A percentile compares a stretch with the other conserved stretches of the same genome.
These are phyloP conservation scores for Drosophila sproati DNA, from an alignment of 1,140 invertebrate species.

Conservation along the genomic window DNA sequence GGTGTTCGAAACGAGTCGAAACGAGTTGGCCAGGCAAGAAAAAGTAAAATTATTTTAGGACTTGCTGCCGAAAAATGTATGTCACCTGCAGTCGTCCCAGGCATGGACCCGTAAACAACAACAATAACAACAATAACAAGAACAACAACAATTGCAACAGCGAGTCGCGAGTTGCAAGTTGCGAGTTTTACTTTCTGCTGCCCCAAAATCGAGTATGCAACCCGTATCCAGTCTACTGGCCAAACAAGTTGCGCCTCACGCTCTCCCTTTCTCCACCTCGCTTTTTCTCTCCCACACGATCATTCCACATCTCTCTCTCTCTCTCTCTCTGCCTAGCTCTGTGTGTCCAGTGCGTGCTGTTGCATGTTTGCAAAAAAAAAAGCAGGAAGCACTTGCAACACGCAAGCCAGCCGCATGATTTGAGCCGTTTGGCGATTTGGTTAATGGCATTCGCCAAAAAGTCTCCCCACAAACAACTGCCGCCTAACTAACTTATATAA, in stretches of 20 bases:
- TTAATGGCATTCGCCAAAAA: slow-evolving; percentile 49
- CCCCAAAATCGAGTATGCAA: slow-evolving; percentile 42
- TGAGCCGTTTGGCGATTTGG: slow-evolving; percentile 52
- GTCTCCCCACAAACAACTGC: slow-evolving; percentile 10
- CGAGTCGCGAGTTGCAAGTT: slow-evolving; percentile 25
- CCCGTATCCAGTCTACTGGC: slow-evolving; percentile 54
- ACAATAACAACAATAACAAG: slow-evolving; percentile 26
- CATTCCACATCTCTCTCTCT: neutral
- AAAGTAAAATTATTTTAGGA: slow-evolving; percentile 83
- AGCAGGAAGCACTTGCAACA: slow-evolving; percentile 81
- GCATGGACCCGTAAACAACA: slow-evolving; percentile 23
- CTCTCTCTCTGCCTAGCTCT: slow-evolving; percentile 23
- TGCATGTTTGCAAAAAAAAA: slow-evolving; percentile 53
- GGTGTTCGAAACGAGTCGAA: slow-evolving; percentile 23
- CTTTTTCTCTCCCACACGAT: neutral
- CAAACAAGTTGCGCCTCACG: slow-evolving; percentile 60
- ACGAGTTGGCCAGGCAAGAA: slow-evolving; percentile 64
- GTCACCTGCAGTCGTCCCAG: slow-evolving; percentile 66
- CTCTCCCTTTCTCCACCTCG: slow-evolving; percentile 10
- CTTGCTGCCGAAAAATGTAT: slow-evolving; percentile 70
- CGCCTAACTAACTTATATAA: slow-evolving; percentile 49
- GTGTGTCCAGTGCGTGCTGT: slow-evolving; percentile 65
- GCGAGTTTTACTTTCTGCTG: slow-evolving; percentile 76
- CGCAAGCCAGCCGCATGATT: slow-evolving; percentile 67
- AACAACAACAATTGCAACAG: neutral